Base-by-base conservation (phyloP, 2,113 vertebrate species). In the Oenanthe melanoleuca region DNA sequence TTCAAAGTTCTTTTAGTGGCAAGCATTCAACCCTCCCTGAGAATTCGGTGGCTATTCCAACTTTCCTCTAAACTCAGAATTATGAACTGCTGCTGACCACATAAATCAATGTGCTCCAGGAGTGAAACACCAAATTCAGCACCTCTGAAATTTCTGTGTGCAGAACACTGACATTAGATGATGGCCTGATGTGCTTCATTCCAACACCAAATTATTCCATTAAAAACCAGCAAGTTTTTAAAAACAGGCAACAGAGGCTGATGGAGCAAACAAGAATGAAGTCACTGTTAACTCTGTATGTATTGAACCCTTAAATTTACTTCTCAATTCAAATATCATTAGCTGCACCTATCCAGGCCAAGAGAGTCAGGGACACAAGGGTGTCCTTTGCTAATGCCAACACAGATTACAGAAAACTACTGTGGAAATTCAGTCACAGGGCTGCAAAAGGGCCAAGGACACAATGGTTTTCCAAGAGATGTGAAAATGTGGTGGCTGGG, bases 271-370 rank as follows among this genome's bases (percentile, higher is more conserved):
- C 25, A 81, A 45, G 47, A 75, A 57, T 42, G 70, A 81, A 59
- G 60, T 87, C 20, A 5, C 22, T 80, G 42, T 83, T 83, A 91
- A 94, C 70, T 81, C 50, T 31, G 7, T 74, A 74, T 69, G 33
- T 73, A 75, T 89, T 87, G 88, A 95, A 94, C 80, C 49, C 49
- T 55, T 63, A 90, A 24, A 49, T 92, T 95, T 78, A 40, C 45
- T 84, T 92, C 55, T 65, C 74, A 80, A 73, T 60, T 82, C 71
- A 93, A 96, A 93, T 91, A 28, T 18, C 86, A 84, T 95, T 92
- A 81, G 24, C 88, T 45, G 86, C 67, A 72, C 11, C 17, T 63
- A 50, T 14, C 75, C 56, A 90, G 86, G 69, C 53, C 75, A 93
- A 49, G 57, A 64, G 13, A 88, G 33, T 52, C 85, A 82, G 92